Base-by-base conservation (phyloP, 2,113 vertebrate species). In the Danionella cerebrum region DNA sequence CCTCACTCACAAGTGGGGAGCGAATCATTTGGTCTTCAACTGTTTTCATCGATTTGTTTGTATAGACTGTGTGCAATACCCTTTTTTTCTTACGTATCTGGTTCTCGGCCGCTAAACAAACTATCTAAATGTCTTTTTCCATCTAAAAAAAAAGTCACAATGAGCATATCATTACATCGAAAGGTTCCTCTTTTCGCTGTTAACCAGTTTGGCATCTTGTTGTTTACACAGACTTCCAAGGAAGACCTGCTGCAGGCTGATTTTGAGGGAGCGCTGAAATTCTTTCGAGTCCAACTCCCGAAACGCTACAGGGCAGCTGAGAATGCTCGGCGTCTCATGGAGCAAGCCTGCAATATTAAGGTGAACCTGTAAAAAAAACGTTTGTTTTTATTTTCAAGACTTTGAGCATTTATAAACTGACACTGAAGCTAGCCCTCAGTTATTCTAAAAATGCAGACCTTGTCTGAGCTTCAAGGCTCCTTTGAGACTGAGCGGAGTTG, bases 301-400 rank as follows among this genome's bases (percentile, higher is more conserved):
- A 99, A 99, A 79, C 92, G 96, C 57, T 99, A 99, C 87, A 87
- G 96, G 73, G 94, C 96, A 4, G 96, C 96, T 24, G 96, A 99
- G 82, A 98, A 98, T 65, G 96, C 96, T 16, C 89, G 94, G 54
- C 89, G 93, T 65, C 84, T 99, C 47, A 98, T 99, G 96, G 95
- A 98, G 73, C 96, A 97, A 72, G 96, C 96, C 70, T 99, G 96
- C 84, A 98, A 94, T 80, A 96, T 99, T 38, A 99, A 99, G 91
- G 96, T 99, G 89, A 39, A n/a, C 33, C n/a, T n/a, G n/a, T n/a
- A n/a, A n/a, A n/a, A n/a, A n/a, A n/a, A n/a, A n/a, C n/a, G n/a
- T n/a, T n/a, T n/a, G n/a, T n/a, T n/a, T n/a, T n/a, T n/a, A n/a
- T n/a, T n/a, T n/a, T n/a, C n/a, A n/a, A n/a, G n/a, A n/a, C n/a